Conservation (phyloP, 2,888 invertebrate genomes). For the Oeneis ivallda region DNA sequence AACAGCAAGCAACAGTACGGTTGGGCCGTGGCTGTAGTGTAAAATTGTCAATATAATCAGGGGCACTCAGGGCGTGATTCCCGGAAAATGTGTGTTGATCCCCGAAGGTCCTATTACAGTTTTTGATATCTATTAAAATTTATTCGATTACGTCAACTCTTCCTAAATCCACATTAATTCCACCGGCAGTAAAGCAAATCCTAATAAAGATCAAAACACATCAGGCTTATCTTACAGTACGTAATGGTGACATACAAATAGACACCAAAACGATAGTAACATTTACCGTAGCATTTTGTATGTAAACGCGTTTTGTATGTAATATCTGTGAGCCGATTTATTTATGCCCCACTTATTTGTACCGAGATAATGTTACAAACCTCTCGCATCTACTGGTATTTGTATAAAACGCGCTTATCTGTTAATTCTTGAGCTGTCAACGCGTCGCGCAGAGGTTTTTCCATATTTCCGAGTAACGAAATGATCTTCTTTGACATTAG, state of each 20-base stretch:
- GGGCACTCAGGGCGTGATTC: too few relatives aligned
- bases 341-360: constrained; percentile 74
- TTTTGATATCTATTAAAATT: background rate
- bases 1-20: too few relatives aligned
- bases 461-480: constrained; percentile 15
- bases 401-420: constrained; percentile 76
- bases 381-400: constrained; percentile 56
- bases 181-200: constrained; percentile 36
- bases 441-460: constrained; percentile 38
- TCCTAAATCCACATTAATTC: constrained; percentile 26
- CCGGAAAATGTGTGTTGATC: too few relatives aligned
- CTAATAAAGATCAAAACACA: constrained; percentile 37
- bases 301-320: constrained; percentile 62
- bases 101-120: too few relatives aligned
- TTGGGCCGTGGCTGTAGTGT: too few relatives aligned
- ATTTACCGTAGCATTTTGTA: constrained; percentile 67
- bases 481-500: constrained; percentile 19
- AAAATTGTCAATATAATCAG: too few relatives aligned
- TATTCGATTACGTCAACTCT: background rate
- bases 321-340: constrained; percentile 69
- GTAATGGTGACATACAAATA: constrained; percentile 63
- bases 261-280: constrained; percentile 66
- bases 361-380: constrained; percentile 70
- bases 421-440: constrained; percentile 79
- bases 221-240: constrained; percentile 47